Evolutionary conservation across 2,113 vertebrate genomes (phyloP), one percentile per base, ranked within the genome.

Genomic region (Chamaea fasciata): DNA sequence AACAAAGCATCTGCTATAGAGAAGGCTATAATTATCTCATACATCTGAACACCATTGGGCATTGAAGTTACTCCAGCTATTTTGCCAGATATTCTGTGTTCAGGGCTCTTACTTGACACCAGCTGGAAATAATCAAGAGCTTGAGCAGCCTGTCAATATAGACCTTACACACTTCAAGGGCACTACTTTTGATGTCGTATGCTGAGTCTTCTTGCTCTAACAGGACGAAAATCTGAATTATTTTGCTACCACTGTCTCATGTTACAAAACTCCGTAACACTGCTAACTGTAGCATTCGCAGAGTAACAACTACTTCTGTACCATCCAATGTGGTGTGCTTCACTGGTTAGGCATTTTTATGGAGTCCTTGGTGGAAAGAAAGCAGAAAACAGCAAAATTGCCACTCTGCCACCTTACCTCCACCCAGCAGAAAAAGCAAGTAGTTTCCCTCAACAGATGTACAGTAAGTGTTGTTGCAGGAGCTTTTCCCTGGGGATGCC

Each of bases 1-100:
- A 95, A 92, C 53, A 92, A 76, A 96, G 87, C 94, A 95, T 96
- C 90, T 96, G 96, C 86, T 93, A n/a, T 31, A 59, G 83, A 96
- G 73, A 89, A 90, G 39, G 55, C 65, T 94, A 31, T 92, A 95
- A 96, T 96, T 97, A 96, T 89, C 85, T 91, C 86, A 35, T 41
- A 80, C 82, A 88, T 96, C 85, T 95, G 92, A 97, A 94, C 90
- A 96, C 89, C 41, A 2, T 41, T 83, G 93, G 95, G 83, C 87
- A 94, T 31, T 85, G 74, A 89, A 97, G 87, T 80, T 90, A 92
- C 49, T 85, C 19, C 18, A 86, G 70, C 23, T 86, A 44, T 85
- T 86, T 84, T 95, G 83, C 89, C 95, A 95, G 86, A 92, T n/a
- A 31, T 37, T 65, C 53, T 84, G 31, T 63, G 75, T 90, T 91